These are phyloP conservation scores for Euphydryas editha DNA, from an alignment of 2,888 invertebrate genomes.

Conservation along the genomic window DNA sequence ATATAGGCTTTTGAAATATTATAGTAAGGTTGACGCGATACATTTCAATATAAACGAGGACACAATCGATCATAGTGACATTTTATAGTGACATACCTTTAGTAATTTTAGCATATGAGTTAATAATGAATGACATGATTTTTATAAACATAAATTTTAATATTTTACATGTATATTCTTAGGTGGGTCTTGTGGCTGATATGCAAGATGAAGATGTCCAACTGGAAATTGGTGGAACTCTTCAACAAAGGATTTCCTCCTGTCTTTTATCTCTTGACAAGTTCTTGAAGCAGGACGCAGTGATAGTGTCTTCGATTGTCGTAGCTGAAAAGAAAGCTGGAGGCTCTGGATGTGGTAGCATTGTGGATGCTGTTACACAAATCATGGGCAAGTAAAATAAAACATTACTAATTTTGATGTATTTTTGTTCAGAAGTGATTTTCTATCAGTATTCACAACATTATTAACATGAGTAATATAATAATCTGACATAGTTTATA, in stretches of 20 bases:
- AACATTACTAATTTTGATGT: too few species aligned
- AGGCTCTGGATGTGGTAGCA: constrained; percentile 84
- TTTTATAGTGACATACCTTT: constrained; percentile 3
- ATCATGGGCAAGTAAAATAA: constrained; percentile 81
- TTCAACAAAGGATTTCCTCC: constrained; percentile 93
- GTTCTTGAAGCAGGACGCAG: constrained; percentile 87
- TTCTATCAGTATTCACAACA: too few species aligned
- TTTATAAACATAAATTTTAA: too few species aligned
- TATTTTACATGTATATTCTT: too few species aligned
- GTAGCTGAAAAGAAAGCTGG: constrained; percentile 91
- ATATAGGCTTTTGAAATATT: too few species aligned
- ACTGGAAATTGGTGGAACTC: constrained; percentile 89
- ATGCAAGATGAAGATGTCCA: constrained; percentile 88
- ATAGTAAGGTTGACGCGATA: too few species aligned
- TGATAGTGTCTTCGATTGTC: constrained; percentile 92
- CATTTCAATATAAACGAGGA: constrained; percentile 10
- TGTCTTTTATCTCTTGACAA: constrained; percentile 89
- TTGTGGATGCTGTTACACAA: constrained; percentile 89
- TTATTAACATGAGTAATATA: too few species aligned
- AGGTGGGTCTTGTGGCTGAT: constrained; percentile 91
- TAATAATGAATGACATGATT: too few species aligned
- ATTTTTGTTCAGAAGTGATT: too few species aligned
- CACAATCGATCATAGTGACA: constrained; percentile 24
- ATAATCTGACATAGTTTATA: too few species aligned
- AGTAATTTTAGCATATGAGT: too few species aligned